These are phyloP conservation scores for Steinernema carpocapsae DNA, from an alignment of 2,888 invertebrate genomes.

Conservation along the genomic window DNA sequence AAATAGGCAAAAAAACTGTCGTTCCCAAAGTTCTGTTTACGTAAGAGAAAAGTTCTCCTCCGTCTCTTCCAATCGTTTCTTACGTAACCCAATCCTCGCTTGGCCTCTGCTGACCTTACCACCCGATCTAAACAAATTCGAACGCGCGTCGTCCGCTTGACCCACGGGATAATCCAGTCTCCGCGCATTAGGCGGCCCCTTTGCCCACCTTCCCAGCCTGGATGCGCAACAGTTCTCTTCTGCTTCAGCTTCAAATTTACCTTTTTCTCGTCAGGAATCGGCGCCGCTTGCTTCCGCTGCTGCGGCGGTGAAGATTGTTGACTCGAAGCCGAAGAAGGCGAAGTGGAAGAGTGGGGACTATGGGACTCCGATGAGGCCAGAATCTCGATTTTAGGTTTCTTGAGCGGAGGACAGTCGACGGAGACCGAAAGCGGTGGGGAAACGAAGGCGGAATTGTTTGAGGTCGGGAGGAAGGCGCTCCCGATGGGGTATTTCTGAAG, in stretches of 20 bases:
- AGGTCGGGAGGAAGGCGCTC: conserved; percentile 9
- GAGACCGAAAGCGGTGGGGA: conserved; percentile 17
- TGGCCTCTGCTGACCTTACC: conserved; percentile 29
- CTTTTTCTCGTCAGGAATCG: conserved; percentile 62
- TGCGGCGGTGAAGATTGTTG: conserved; percentile 12
- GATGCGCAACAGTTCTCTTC: background rate
- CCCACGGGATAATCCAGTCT: conserved; percentile 26
- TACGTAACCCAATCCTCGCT: conserved; percentile 30
- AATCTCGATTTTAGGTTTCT: conserved; percentile 8
- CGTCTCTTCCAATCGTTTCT: background rate
- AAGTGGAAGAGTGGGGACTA: conserved; percentile 11
- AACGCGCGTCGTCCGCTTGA: conserved; percentile 15
- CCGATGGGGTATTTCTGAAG: conserved; percentile 26
- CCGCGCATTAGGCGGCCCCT: conserved; percentile 22
- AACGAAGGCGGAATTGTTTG: background rate
- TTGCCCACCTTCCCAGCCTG: background rate
- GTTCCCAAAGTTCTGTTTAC: too few relatives aligned
- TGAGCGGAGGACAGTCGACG: conserved; percentile 15
- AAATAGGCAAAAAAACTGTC: too few relatives aligned
- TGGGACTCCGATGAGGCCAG: background rate
- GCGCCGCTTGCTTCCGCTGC: conserved; percentile 52
- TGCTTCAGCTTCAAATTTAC: conserved; percentile 38
- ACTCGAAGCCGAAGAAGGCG: conserved; percentile 16
- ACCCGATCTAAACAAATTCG: conserved; percentile 35
- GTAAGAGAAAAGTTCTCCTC: too few relatives aligned